Base-by-base conservation (phyloP, 2,888 invertebrate species). In the Melieria omissa region DNA sequence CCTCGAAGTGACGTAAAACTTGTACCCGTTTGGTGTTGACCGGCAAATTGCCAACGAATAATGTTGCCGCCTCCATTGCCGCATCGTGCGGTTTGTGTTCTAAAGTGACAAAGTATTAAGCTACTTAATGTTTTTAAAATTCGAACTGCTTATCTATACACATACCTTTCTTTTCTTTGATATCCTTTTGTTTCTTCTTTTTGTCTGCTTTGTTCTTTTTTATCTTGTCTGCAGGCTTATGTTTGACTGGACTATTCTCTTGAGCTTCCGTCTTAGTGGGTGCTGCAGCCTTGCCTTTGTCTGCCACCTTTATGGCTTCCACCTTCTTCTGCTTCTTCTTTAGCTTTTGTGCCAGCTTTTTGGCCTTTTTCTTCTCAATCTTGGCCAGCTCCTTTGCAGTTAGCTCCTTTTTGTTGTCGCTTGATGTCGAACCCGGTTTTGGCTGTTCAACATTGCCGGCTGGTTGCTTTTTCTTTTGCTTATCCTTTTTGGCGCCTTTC, bases 31-130 rank as follows among this genome's bases (percentile, higher is more conserved):
- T 87, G 0, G 84, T 85, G 60, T 85, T 87, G 0, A 80, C 77
- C 0, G 87, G 85, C 0, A 88, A 71, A 75, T 88, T 87, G 0
- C 88, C 87, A 44, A 87, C 81, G 73, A 87, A 87, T 3, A 87
- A 73, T 0, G 88, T 87, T 12, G 80, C 76, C 8, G 79, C 81
- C 44, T 81, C 80, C 9, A 73, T 70, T 1, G 71, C 78, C 1
- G 82, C 80, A 72, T 80, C 74, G 6, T 79, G 16, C 8, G 55
- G 44, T 29, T 42, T 70, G 54, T 5, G 14, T 41, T 58, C 58
- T 65, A 54, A 65, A 70, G 29, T 14, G 16, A 14, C 14, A 55
- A 55, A 55, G 16, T 55, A 55, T 16, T 8, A 55, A 55, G 49
- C 49, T 49, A 49, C 10, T 49, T 49, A 9, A 2, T 10, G 49